Percentiles rank a stretch among this genome's conserved stretches.
phyloP scores from a whole-genome alignment of 1,140 invertebrate species.

The Apis cerana region DNA sequence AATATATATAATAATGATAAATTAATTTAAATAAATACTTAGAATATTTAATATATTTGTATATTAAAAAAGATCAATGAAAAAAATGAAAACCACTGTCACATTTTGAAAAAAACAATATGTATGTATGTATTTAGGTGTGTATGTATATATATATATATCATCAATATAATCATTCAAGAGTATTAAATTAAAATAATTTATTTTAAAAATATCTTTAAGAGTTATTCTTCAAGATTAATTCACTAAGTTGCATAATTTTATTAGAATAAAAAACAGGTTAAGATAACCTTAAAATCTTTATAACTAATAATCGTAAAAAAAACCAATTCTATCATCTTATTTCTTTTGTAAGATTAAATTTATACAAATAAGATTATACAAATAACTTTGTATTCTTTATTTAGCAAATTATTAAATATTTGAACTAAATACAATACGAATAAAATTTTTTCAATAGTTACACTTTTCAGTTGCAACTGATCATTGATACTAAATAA shows the following conservation, averaged over 20 bases:
- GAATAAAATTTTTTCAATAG: background rate
- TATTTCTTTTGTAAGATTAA: background rate
- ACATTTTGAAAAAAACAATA: background rate
- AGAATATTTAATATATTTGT: background rate
- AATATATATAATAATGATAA: background rate
- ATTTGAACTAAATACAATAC: background rate
- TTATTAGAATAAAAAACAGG: background rate
- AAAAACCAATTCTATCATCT: background rate
- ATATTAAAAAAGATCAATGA: background rate
- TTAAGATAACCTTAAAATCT: background rate
- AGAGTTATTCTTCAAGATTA: background rate
- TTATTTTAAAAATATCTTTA: background rate
- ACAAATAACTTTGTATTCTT: background rate
- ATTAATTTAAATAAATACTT: background rate
- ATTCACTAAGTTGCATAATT: background rate
- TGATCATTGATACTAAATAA: background rate
- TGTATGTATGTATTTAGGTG: too few species aligned
- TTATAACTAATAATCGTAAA: background rate
- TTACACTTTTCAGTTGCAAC: background rate
- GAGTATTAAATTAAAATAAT: background rate
- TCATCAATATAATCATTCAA: background rate
- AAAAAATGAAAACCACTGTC: background rate
- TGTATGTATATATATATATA: background rate
- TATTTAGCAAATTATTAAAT: background rate
- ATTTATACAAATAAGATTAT: too few species aligned